Evolutionary conservation across 2,797 vertebrate genomes (phyloP).

Genomic region (Pyrocephalus nanus): DNA sequence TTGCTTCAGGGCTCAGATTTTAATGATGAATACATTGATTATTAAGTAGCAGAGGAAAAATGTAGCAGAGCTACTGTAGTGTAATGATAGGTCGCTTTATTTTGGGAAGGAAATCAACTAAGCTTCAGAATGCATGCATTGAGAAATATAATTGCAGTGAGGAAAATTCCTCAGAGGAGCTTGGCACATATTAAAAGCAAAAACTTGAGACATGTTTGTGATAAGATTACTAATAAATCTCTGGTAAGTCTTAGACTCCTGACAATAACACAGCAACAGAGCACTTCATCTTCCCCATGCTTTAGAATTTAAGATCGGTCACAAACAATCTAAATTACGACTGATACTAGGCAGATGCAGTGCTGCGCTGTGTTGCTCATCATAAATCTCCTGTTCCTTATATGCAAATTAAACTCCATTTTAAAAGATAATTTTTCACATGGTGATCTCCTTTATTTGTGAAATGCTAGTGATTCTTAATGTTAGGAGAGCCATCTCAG

Average conservation of each 20-base stretch:
- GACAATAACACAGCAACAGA: slow-evolving; percentile 86
- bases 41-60: slow-evolving; percentile 85
- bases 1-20: slow-evolving; percentile 89
- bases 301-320: slow-evolving; percentile 89
- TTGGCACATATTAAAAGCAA: slow-evolving; percentile 91
- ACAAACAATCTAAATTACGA: slow-evolving; percentile 89
- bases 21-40: slow-evolving; percentile 93
- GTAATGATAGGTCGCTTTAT: slow-evolving; percentile 86
- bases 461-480: slow-evolving; percentile 72
- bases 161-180: slow-evolving; percentile 85
- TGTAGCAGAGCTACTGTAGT: slow-evolving; percentile 76
- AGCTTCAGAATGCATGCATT: slow-evolving; percentile 83
- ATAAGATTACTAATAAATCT: slow-evolving; percentile 92
- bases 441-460: slow-evolving; percentile 78
- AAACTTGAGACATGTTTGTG: slow-evolving; percentile 93
- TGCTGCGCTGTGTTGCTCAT: slow-evolving; percentile 71
- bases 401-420: slow-evolving; percentile 91
- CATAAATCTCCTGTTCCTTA: slow-evolving; percentile 89
- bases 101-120: slow-evolving; percentile 85
- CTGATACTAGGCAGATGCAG: slow-evolving; percentile 84
- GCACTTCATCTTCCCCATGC: slow-evolving; percentile 85
- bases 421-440: slow-evolving; percentile 92
- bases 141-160: slow-evolving; percentile 88
- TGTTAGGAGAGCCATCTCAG: slow-evolving; percentile 28
- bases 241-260: slow-evolving; percentile 84